Percentiles rank a stretch among this genome's conserved stretches.
Conservation (phyloP, 2,113 vertebrate genomes). For the Heliornis fulica region DNA sequence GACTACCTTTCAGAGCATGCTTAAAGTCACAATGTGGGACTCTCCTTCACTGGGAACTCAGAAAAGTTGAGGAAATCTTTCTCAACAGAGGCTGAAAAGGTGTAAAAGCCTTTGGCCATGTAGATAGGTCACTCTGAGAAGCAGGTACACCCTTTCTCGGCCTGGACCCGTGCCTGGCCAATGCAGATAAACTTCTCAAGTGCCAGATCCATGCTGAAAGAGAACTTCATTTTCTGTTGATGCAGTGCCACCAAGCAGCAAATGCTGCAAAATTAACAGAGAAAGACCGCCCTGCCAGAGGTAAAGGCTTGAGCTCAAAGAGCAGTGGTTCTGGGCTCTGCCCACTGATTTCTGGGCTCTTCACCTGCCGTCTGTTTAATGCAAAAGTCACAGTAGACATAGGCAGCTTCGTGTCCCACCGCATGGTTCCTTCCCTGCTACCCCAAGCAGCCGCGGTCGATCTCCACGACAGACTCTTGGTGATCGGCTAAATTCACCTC, state of each 20-base stretch:
- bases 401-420: background rate
- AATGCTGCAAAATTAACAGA: background rate
- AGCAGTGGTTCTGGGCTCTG: background rate
- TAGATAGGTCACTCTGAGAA: background rate
- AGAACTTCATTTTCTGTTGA: background rate
- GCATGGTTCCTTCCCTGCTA: background rate
- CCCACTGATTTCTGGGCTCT: background rate
- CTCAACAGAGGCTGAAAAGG: background rate
- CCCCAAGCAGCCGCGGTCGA: too few relatives aligned
- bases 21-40: accelerated
- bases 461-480: background rate
- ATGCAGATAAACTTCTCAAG: accelerated
- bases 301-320: background rate
- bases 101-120: background rate
- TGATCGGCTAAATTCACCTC: background rate
- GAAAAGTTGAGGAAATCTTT: background rate
- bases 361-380: background rate
- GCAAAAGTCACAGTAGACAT: background rate
- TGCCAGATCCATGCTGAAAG: background rate
- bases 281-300: background rate
- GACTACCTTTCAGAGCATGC: background rate
- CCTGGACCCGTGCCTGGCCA: background rate
- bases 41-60: background rate
- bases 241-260: background rate
- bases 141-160: background rate